phyloP scores from a whole-genome alignment of 2,113 vertebrate genomes.

The Lepidothrix coronata region DNA sequence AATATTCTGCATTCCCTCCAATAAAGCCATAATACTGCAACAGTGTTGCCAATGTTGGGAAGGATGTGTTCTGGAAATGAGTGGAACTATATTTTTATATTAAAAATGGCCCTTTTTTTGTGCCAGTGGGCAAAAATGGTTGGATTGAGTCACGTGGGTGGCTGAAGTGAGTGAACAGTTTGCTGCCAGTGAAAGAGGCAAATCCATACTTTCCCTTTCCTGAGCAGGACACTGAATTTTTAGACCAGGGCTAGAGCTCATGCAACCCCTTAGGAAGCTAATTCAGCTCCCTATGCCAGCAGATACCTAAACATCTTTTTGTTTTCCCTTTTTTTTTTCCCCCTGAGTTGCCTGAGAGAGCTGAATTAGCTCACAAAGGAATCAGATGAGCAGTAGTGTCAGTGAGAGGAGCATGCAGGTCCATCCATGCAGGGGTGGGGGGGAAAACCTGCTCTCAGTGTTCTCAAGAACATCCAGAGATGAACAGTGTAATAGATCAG shows the following conservation, averaged over 20 bases:
- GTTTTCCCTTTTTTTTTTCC: too few species aligned
- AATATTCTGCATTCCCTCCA: background rate
- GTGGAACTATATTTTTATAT: background rate
- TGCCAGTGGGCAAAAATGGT: background rate
- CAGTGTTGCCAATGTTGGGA: background rate
- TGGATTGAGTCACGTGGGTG: background rate
- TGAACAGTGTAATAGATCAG: background rate
- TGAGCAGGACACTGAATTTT: background rate
- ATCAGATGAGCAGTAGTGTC: background rate
- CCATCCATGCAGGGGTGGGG: accelerated
- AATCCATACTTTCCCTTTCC: background rate
- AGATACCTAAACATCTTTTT: background rate
- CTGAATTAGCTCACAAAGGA: background rate
- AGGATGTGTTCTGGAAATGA: background rate
- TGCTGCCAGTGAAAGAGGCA: background rate
- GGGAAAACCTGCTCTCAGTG: background rate
- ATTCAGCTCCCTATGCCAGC: background rate
- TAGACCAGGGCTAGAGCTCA: background rate
- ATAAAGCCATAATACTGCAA: background rate
- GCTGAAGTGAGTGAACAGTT: background rate
- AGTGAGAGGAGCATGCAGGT: accelerated
- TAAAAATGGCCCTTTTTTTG: background rate
- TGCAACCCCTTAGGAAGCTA: background rate
- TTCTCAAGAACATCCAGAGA: background rate
- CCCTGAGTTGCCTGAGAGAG: background rate